phyloP scores from a whole-genome alignment of 2,113 vertebrate genomes.

The Lophura nycthemera region DNA sequence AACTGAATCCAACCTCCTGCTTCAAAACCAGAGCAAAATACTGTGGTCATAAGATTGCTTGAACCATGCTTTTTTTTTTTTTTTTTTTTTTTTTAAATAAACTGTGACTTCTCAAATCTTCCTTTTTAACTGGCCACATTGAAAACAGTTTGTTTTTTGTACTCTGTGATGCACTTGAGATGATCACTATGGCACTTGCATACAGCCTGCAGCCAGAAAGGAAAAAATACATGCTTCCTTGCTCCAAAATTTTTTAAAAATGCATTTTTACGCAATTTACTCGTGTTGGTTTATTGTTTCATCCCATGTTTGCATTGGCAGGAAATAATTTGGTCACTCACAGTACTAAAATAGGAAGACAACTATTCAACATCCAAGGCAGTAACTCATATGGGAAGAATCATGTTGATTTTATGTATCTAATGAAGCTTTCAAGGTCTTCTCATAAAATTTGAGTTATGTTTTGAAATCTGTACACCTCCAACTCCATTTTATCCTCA shows the following conservation, averaged over 20 bases:
- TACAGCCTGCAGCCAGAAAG: background rate
- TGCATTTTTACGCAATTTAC: background rate
- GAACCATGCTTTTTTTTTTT: background rate
- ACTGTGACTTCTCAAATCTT: constrained; percentile 9
- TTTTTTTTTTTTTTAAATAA: background rate
- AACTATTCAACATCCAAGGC: background rate
- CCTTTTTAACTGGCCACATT: background rate
- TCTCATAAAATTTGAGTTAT: background rate
- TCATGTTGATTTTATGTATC: background rate
- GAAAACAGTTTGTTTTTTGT: background rate
- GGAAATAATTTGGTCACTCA: background rate
- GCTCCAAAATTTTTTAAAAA: background rate
- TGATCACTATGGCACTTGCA: background rate
- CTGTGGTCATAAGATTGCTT: background rate
- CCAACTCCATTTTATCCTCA: background rate
- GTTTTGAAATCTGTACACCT: background rate
- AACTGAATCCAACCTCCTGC: background rate
- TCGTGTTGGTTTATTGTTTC: background rate
- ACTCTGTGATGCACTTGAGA: background rate
- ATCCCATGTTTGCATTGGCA: background rate
- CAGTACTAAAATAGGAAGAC: background rate
- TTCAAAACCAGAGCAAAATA: constrained; percentile 3
- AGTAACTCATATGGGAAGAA: background rate
- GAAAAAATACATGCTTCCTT: background rate
- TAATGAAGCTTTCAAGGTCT: background rate